Percentiles rank a stretch among this genome's conserved stretches.
These are phyloP conservation scores for Thalassaphorura encarpata DNA, from an alignment of 1,140 invertebrate genomes.

Conservation along the genomic window DNA sequence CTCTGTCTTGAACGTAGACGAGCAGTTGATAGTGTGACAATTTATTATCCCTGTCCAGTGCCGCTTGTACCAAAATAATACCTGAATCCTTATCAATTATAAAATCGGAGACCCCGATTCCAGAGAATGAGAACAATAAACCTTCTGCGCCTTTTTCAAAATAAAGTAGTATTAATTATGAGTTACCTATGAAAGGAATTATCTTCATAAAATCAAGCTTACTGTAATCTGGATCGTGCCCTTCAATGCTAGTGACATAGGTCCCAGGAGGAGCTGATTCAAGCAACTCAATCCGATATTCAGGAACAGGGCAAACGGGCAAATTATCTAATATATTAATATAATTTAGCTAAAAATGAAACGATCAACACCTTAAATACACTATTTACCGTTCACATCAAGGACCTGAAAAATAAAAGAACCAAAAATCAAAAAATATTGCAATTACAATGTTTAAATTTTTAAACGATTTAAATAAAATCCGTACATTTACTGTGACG, in stretches of 20 bases:
- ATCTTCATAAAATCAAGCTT: constrained; percentile 19
- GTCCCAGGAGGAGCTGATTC: constrained; percentile 20
- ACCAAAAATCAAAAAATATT: too few species aligned
- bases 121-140: constrained; percentile 23
- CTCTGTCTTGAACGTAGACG: constrained; percentile 72
- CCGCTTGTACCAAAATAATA: constrained; percentile 60
- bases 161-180: not conserved
- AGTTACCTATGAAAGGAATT: too few species aligned
- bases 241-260: constrained; percentile 25
- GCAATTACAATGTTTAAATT: too few species aligned
- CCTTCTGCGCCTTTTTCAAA: constrained; percentile 2
- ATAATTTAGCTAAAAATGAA: constrained; percentile 11
- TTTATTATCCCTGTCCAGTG: constrained; percentile 66
- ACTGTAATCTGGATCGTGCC: constrained; percentile 30
- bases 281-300: constrained; percentile 17
- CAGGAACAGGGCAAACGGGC: constrained; percentile 27
- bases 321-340: constrained; percentile 22
- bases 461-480: too few species aligned
- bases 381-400: constrained; percentile 26
- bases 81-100: constrained; percentile 43
- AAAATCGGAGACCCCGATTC: constrained; percentile 23
- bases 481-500: constrained; percentile 28
- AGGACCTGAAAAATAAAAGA: too few species aligned
- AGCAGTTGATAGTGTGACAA: constrained; percentile 67
- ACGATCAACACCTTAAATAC: not conserved